phyloP scores from a whole-genome alignment of 1,140 invertebrate genomes.

The Drosophila grimshawi region DNA sequence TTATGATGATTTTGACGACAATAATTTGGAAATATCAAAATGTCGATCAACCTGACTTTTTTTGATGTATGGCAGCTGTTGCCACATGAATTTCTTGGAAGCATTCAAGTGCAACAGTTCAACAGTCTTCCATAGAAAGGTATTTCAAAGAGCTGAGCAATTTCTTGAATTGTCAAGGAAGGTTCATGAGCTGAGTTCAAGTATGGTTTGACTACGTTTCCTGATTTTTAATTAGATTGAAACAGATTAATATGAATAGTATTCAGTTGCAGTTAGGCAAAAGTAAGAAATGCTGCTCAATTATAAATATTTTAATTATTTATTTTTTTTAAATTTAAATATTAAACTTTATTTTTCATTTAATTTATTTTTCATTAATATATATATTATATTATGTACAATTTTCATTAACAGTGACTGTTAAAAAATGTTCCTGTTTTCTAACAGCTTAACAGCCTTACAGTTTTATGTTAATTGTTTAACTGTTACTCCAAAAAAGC shows the following conservation, averaged over 20 bases:
- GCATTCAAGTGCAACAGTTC: conserved; percentile 24
- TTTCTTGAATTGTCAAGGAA: neutral
- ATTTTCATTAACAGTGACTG: no score
- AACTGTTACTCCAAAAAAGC: neutral
- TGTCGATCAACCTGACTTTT: conserved; percentile 11
- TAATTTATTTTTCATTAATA: no score
- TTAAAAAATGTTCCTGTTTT: no score
- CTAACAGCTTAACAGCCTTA: no score
- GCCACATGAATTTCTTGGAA: conserved; percentile 24
- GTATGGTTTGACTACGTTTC: conserved; percentile 1
- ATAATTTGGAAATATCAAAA: neutral
- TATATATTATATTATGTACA: no score
- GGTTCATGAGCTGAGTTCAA: neutral
- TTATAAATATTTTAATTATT: no score
- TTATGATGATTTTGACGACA: neutral
- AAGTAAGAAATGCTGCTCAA: no score
- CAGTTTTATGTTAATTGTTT: neutral
- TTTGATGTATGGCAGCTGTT: conserved; percentile 19
- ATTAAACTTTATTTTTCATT: no score
- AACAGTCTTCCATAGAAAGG: conserved; percentile 8
- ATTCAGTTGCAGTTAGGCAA: no score
- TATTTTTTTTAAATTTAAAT: no score
- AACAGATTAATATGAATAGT: no score
- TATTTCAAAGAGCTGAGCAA: neutral
- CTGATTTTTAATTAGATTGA: neutral